A percentile compares a stretch with the other conserved stretches of the same genome.
Evolutionary conservation across 2,797 vertebrate species (phyloP).

Genomic region (Momotus momota): DNA sequence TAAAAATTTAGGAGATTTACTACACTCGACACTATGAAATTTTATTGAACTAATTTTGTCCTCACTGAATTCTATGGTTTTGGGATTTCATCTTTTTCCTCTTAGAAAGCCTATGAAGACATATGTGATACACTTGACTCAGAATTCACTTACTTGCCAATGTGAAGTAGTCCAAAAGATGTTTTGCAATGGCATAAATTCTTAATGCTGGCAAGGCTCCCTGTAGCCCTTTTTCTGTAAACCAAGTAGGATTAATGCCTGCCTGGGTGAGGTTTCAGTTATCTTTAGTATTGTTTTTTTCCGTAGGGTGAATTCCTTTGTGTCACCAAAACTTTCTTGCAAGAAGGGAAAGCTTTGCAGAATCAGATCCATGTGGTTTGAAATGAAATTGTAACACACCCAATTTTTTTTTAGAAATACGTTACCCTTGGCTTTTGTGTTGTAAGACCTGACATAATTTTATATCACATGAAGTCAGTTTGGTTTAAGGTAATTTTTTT

Average conservation of each 20-base stretch:
- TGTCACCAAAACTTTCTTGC: neutral
- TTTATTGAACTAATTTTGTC: neutral
- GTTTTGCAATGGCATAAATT: neutral
- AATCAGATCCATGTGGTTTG: neutral
- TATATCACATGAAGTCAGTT: neutral
- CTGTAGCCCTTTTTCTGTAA: neutral
- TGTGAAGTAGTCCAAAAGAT: neutral
- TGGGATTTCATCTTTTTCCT: neutral
- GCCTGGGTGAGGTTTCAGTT: neutral
- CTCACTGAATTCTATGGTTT: rapidly evolving
- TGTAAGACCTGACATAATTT: neutral
- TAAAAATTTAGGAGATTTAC: neutral
- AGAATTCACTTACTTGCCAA: neutral
- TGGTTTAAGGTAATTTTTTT: neutral
- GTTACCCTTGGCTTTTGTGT: neutral
- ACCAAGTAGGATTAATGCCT: neutral
- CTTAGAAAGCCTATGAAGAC: neutral
- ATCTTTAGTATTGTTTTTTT: neutral
- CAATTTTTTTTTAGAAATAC: neutral
- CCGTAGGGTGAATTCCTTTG: neutral
- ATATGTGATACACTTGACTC: neutral
- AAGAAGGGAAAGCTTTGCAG: neutral
- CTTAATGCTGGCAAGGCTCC: neutral
- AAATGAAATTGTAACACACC: neutral
- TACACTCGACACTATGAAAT: neutral